These are phyloP conservation scores for Stomatorhinus walkeri DNA, from an alignment of 2,797 vertebrate species.

Conservation along the genomic window DNA sequence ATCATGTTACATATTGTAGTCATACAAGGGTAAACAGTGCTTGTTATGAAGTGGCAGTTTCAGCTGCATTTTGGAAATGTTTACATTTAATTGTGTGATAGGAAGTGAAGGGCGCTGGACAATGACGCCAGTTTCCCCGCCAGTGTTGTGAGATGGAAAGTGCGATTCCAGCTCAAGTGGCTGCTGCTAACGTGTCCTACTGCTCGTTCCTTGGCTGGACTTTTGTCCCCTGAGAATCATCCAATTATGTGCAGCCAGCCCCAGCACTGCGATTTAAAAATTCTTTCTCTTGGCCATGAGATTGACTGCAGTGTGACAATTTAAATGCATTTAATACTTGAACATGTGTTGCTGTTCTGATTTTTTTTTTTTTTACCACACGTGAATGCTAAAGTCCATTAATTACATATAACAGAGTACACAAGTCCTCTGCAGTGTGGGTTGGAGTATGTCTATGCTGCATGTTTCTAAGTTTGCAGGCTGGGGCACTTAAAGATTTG, in stretches of 20 bases:
- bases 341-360: neutral
- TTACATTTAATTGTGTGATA: neutral
- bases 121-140: neutral
- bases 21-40: neutral
- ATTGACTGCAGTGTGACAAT: neutral
- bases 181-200: neutral
- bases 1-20: neutral
- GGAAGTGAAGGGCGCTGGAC: neutral
- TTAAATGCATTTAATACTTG: slow-evolving; percentile 2
- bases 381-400: neutral
- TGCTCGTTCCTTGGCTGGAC: neutral
- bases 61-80: neutral
- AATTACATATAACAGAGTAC: neutral
- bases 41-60: neutral
- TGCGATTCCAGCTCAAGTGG: neutral
- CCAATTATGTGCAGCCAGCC: neutral
- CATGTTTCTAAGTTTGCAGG: neutral
- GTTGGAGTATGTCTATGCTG: neutral
- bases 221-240: slow-evolving; percentile 3
- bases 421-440: neutral
- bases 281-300: neutral
- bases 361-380: neutral
- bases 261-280: neutral
- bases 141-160: neutral
- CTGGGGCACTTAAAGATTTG: neutral